Percentiles rank a stretch among this genome's conserved stretches.
These are phyloP conservation scores for Alca torda DNA, from an alignment of 2,797 vertebrate genomes.

Conservation along the genomic window DNA sequence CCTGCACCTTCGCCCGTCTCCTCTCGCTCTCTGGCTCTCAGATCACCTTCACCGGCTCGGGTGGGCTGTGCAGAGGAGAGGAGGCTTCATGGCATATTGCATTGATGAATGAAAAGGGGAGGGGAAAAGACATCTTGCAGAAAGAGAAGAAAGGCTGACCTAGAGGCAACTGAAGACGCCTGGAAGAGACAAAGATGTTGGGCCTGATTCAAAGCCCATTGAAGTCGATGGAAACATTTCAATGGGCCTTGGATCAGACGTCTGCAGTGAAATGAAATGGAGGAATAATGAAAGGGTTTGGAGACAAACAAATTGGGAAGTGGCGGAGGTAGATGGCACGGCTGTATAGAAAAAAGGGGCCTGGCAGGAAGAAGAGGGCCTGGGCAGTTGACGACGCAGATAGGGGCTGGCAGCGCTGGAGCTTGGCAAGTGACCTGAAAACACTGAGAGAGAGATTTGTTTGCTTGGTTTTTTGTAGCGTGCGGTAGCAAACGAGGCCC, in stretches of 20 bases:
- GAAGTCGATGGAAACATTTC: background rate
- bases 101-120: background rate
- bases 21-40: accelerated
- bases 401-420: background rate
- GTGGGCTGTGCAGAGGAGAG: background rate
- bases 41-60: accelerated
- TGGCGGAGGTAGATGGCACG: background rate
- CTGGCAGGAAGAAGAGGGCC: slow-evolving; percentile 31
- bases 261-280: background rate
- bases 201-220: slow-evolving; percentile 19
- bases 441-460: background rate
- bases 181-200: background rate
- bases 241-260: slow-evolving; percentile 13
- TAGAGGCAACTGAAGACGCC: background rate
- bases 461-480: background rate
- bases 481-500: background rate
- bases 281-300: background rate
- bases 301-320: background rate
- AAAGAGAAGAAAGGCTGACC: background rate
- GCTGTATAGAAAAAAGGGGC: background rate
- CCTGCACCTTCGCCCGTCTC: background rate
- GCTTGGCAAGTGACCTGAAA: slow-evolving; percentile 36
- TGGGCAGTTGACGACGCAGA: slow-evolving; percentile 5
- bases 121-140: background rate
- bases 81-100: background rate